phyloP scores from a whole-genome alignment of 2,888 invertebrate species.

The Platypus cylindrus region DNA sequence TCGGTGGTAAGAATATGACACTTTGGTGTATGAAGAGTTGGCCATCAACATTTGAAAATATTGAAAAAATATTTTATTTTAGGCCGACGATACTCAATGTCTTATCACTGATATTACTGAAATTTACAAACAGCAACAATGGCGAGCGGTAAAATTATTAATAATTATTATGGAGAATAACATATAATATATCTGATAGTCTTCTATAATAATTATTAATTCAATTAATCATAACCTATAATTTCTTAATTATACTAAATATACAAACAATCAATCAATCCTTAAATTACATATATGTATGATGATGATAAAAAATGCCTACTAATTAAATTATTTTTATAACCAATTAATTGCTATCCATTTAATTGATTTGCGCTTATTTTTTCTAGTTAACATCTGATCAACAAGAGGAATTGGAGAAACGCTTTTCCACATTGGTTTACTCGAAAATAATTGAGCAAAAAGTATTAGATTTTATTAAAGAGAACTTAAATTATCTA shows the following conservation, averaged over 20 bases:
- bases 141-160: slow-evolving; percentile 24
- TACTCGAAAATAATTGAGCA: slow-evolving; percentile 26
- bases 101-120: slow-evolving; percentile 24
- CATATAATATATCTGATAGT: slow-evolving; percentile 2
- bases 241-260: too few relatives aligned
- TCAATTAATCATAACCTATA: too few relatives aligned
- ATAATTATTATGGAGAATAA: neutral
- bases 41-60: neutral
- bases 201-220: neutral
- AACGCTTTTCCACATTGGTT: slow-evolving; percentile 22
- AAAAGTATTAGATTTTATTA: slow-evolving; percentile 28
- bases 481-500: slow-evolving; percentile 24
- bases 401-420: slow-evolving; percentile 21
- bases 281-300: too few relatives aligned
- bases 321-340: too few relatives aligned
- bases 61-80: slow-evolving; percentile 9
- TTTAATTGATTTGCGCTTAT: too few relatives aligned
- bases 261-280: too few relatives aligned
- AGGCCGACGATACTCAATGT: slow-evolving; percentile 20
- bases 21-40: neutral
- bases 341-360: too few relatives aligned
- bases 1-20: slow-evolving; percentile 13
- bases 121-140: slow-evolving; percentile 22
- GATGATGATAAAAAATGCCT: too few relatives aligned
- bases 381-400: slow-evolving; percentile 22